Evolutionary conservation across 2,797 vertebrate species (phyloP).

Genomic region (Danio aesculapii): DNA sequence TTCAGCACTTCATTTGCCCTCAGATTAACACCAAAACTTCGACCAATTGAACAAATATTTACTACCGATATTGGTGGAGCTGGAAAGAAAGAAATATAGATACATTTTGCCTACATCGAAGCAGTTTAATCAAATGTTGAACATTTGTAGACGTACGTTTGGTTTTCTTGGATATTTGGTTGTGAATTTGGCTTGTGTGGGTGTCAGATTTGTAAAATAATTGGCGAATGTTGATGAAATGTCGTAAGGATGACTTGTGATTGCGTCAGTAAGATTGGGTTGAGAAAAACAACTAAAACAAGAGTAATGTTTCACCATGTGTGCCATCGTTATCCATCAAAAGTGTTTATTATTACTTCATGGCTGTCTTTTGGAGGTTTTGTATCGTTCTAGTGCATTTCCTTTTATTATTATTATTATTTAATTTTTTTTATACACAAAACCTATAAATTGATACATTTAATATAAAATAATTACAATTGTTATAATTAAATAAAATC

Average conservation of each 20-base stretch:
- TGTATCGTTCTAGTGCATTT: too few relatives aligned
- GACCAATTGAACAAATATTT: not conserved
- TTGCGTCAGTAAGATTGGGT: not conserved
- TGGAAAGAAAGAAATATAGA: not conserved
- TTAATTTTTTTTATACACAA: too few relatives aligned
- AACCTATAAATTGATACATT: too few relatives aligned
- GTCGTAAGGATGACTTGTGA: not conserved
- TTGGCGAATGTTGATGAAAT: not conserved
- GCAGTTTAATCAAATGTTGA: not conserved
- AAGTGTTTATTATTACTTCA: too few relatives aligned
- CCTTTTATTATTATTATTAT: too few relatives aligned
- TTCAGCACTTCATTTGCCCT: slow-evolving; percentile 45
- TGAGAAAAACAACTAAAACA: not conserved
- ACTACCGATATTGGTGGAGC: not conserved
- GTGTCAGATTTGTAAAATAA: not conserved
- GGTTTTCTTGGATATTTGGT: not conserved
- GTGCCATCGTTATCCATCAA: too few relatives aligned
- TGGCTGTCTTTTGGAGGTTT: too few relatives aligned
- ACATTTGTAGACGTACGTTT: not conserved
- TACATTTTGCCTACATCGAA: not conserved
- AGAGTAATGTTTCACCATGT: not conserved
- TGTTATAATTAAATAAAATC: too few relatives aligned
- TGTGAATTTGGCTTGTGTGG: not conserved
- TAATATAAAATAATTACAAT: too few relatives aligned
- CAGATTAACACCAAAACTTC: not conserved